Evolutionary conservation across 2,888 invertebrate species (phyloP), one percentile per base, ranked within the genome.

Genomic region (Strigamia maritima): DNA sequence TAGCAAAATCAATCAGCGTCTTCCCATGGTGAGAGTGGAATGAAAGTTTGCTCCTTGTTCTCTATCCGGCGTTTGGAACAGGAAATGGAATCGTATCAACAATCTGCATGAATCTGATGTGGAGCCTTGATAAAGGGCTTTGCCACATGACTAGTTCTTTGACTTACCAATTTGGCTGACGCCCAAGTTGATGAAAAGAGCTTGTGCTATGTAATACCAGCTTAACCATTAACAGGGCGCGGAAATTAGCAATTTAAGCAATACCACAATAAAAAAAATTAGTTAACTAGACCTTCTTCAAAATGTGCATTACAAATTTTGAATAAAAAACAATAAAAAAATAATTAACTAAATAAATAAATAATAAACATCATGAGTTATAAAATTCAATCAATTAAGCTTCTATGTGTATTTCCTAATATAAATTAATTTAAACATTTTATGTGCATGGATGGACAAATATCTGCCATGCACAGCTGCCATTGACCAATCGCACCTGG

Each of bases 41-140:
- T 75, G 35, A 75, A 75, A 75, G 75, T 75, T 35, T 24, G 75
- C 75, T 70, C 75, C 75, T 75, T 40, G 40, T 75, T 75, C 40
- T 75, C 38, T 35, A 40, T 75, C 75, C 35, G 40, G 75, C 75
- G 35, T 70, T 70, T 70, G 70, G 70, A 70, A 70, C 38, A 75
- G 75, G 75, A 75, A 75, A 75, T 75, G 75, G 75, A 75, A 75
- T 75, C 75, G 75, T 75, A 75, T 40, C 75, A 75, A 75, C 35
- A 75, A 75, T 75, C 75, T 75, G 35, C 38, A 75, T 35, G 75
- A 40, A 75, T 40, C 75, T 75, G 75, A 75, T 75, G 40, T 40
- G 40, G 75, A 40, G 75, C 38, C 75, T 75, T 75, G 75, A 75
- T 75, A 40, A 40, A 75, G 40, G 75, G 38, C 70, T 70, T 70